These are phyloP conservation scores for Macrobrachium nipponense DNA, from an alignment of 1,140 invertebrate genomes.

Conservation along the genomic window DNA sequence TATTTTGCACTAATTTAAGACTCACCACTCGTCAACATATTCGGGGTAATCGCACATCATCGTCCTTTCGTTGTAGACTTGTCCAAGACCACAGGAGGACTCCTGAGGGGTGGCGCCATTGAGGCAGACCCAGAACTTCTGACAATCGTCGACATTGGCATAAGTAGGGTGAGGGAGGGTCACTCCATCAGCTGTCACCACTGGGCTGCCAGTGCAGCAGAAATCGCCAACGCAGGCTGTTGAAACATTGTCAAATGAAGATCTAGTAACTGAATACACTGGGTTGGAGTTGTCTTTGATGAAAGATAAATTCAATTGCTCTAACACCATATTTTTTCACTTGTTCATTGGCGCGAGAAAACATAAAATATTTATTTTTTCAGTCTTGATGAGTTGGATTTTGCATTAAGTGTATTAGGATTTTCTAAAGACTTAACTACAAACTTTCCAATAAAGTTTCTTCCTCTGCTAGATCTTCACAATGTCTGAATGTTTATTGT, in stretches of 20 bases:
- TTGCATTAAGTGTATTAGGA: too few species aligned
- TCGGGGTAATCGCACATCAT: conserved; percentile 87
- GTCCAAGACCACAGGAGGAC: conserved; percentile 84
- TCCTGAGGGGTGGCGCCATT: conserved; percentile 87
- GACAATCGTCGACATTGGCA: conserved; percentile 86
- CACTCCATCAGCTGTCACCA: conserved; percentile 78
- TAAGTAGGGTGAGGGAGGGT: conserved; percentile 87
- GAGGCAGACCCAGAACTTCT: conserved; percentile 89
- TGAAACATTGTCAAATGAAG: neutral
- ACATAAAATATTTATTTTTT: too few species aligned
- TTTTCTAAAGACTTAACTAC: too few species aligned
- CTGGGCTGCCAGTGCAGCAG: conserved; percentile 75
- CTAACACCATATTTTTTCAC: too few species aligned
- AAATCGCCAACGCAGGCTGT: conserved; percentile 77
- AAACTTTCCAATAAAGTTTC: too few species aligned
- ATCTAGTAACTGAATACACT: too few species aligned
- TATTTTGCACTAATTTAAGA: conserved; percentile 35
- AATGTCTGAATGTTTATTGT: too few species aligned
- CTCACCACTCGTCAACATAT: conserved; percentile 88
- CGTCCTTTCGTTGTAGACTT: conserved; percentile 86
- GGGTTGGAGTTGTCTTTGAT: too few species aligned
- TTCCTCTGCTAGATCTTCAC: too few species aligned
- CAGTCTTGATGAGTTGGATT: too few species aligned
- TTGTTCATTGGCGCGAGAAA: too few species aligned
- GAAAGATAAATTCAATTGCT: too few species aligned